Conservation (phyloP, 2,888 invertebrate species). For the Troides oblongomaculatus region DNA sequence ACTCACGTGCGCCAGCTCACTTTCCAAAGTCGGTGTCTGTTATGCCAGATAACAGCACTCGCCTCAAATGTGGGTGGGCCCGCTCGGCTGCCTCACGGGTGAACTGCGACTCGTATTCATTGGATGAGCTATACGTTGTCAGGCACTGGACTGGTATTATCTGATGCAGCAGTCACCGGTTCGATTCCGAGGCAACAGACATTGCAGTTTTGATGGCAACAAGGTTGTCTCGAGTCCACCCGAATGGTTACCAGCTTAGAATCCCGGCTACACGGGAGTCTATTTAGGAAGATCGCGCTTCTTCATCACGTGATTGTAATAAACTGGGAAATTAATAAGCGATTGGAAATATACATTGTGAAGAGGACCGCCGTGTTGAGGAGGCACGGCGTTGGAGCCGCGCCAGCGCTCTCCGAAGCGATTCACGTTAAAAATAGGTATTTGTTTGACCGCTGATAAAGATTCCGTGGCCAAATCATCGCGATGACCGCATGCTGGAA, state of each 20-base stretch:
- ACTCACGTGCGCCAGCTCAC: constrained; percentile 18
- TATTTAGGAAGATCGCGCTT: no score
- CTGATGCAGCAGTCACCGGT: no score
- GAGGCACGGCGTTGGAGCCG: constrained; percentile 2
- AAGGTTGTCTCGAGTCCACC: no score
- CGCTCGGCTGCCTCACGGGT: no score
- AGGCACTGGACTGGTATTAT: no score
- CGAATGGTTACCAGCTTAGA: no score
- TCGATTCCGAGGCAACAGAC: no score
- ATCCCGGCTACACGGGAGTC: no score
- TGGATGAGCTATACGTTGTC: no score
- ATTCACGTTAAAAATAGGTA: not conserved
- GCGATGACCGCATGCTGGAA: constrained; percentile 32
- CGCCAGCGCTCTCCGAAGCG: constrained; percentile 2
- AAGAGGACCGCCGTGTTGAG: no score
- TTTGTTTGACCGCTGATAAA: not conserved
- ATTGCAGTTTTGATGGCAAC: no score
- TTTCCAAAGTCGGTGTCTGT: constrained; percentile 19
- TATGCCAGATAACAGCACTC: not conserved
- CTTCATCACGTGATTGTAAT: not conserved
- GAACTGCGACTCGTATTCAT: no score
- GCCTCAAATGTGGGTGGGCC: not conserved
- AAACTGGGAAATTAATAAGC: not conserved
- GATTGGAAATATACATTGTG: not conserved
- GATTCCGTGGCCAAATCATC: constrained; percentile 21